Evolutionary conservation across 1,140 invertebrate genomes (phyloP).

Genomic region (Pogonomyrmex barbatus): DNA sequence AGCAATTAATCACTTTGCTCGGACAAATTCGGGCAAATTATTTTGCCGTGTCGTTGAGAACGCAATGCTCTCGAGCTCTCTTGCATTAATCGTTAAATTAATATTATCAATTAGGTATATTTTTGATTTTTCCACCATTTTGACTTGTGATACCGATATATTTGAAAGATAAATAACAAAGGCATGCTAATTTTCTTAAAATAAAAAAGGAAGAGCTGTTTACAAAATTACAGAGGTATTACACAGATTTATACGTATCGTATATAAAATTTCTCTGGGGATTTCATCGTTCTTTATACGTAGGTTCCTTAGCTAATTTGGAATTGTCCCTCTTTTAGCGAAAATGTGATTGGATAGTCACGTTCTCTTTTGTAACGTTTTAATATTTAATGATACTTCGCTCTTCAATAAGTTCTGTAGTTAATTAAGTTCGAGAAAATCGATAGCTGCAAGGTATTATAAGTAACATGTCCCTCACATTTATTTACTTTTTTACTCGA

Average conservation of each 20-base stretch:
- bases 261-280: not conserved
- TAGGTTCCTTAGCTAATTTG: not conserved
- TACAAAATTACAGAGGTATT: not conserved
- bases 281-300: not conserved
- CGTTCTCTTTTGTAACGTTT: not conserved
- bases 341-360: not conserved
- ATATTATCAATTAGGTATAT: not conserved
- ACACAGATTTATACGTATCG: not conserved
- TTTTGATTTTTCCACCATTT: not conserved
- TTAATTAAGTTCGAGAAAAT: conserved; percentile 21
- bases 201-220: not conserved
- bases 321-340: not conserved
- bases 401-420: not conserved
- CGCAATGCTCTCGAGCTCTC: not conserved
- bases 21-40: conserved; percentile 1
- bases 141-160: not conserved
- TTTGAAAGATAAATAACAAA: not conserved
- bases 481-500: not conserved
- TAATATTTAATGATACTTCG: not conserved
- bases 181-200: not conserved
- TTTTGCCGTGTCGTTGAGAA: conserved; percentile 13
- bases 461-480: not conserved
- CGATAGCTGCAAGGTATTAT: not conserved
- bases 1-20: conserved; percentile 29
- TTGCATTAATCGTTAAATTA: not conserved